Evolutionary conservation across 2,113 vertebrate genomes (phyloP), one percentile per base, ranked within the genome.

Genomic region (Raphicerus campestris): DNA sequence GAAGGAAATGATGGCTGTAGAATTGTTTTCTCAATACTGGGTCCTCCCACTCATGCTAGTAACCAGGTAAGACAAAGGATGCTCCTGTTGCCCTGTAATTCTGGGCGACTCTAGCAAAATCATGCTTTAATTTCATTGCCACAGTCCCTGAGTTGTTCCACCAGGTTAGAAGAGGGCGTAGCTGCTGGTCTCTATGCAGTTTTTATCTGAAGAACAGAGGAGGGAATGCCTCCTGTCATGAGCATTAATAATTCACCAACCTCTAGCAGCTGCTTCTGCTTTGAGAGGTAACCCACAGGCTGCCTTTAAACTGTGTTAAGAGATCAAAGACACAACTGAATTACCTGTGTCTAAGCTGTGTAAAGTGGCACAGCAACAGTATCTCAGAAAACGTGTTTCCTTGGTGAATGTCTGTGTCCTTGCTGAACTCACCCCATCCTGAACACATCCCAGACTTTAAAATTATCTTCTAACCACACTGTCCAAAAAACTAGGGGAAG

Each of bases 151-250:
- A 10, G 75, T 17, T 14, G 1, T 24, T 42, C 58, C 49, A 51
- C 39, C 66, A 1, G 32, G 16, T 55, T 6, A 4, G 51, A 2
- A 35, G 20, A 82, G 13, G 20, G n/a, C 2, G 6, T 22, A 39
- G 4, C 80, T 22, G 11, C 84, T 24, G 32, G 85, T 7, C 75
- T 66, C 42, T 30, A 0, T 28, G 88, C 53, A 42, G 60, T 22
- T 89, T 42, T 61, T 19, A n/a, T 63, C 28, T 3, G 51, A 55
- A 20, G n/a, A 35, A 53, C n/a, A n/a, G 93, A 51, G 22, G 2
- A 17, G 8, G 2, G 7, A 39, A 17, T 0, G 1, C n/a, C 22
- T 30, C 39, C 55, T 28, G 70, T 28, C 80, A 2, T 3, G 0
- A 10, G 53, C 28, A 3, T n/a, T 1, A 75, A 66, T 53, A 16